Evolutionary conservation across 1,140 invertebrate species (phyloP), one percentile per base, ranked within the genome.

Genomic region (Dinoponera quadriceps): DNA sequence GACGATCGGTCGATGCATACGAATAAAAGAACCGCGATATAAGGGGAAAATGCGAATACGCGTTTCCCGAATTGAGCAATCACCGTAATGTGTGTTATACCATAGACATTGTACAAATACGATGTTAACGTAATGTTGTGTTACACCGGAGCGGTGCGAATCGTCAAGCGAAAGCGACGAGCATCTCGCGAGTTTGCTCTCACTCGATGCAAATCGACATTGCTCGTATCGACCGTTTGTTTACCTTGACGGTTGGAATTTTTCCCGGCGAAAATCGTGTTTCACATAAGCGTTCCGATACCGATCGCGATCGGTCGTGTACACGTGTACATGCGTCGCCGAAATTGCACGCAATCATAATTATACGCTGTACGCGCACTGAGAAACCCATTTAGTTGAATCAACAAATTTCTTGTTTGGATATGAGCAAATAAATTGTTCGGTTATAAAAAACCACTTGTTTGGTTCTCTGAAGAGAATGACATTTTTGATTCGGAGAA

Each of bases 91-190:
- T 71, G 75, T 68, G 65, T 71, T 80, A 80, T 65, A 71, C 75
- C 65, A 80, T 80, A 80, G 65, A 80, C 75, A 71, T 57, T 80
- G 75, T 65, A 68, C 75, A 80, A 80, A 80, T 80, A 80, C 75
- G 75, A 69, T 59, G 75, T 80, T 80, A 71, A 80, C 65, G 75
- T 65, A 80, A 80, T 59, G 75, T 71, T 80, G 75, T 80, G 75
- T 71, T 71, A 59, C 75, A 25, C 51, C 75, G 65, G 1, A 80
- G 33, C 33, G 65, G 14, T 71, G 75, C 65, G 75, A 80, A 48
- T 80, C 75, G 33, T 20, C 3, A 22, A 25, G 49, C 14, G 75
- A 69, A 25, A 29, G 75, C 25, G 51, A 55, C 33, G 65, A 80
- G 65, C n/a, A n/a, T 29, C 75, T 59, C 27, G 54, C 51, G 75